Base-by-base conservation (phyloP, 1,140 invertebrate species). In the Drosophila erecta region DNA sequence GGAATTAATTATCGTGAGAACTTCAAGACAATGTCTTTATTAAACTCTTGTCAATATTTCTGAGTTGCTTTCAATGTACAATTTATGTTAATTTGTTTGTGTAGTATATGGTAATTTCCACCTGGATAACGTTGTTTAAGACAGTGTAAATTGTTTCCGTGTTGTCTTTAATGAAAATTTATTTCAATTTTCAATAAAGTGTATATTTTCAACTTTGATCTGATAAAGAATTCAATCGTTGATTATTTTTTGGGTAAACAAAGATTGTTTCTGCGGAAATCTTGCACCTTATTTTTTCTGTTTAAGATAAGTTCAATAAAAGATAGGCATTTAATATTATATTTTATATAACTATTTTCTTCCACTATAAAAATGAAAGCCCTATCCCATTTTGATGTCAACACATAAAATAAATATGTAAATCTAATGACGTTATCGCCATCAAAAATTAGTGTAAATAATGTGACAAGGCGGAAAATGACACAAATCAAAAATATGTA, bases 391-490 rank as follows among this genome's bases (percentile, higher is more conserved):
- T 15, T 35, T n/a, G 33, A 35, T 67, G 24, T 33, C 53, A 58
- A 51, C 30, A 15, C 20, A 22, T 35, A 51, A 20, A 37, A 46
- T 24, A 30, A 24, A 15, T 64, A 67, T 67, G 64, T 17, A 43
- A 67, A 67, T 67, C 10, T 14, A 7, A 14, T 35, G 30, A 51
- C 30, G 15, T 22, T 61, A 69, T 47, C 35, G 22, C 41, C 50
- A 69, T 41, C 35, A 51, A 37, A 43, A 65, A 67, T 67, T 65
- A 51, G 64, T 65, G 33, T 41, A 69, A 67, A 79, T 44, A 43
- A 66, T 61, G 51, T 71, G 49, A 71, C 64, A 77, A 71, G 62
- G 53, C 66, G 41, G 22, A 60, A 70, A 76, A 64, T 56, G 44
- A 54, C 64, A 73, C 62, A 65, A 55, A 71, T 49, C 56, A 40